These are phyloP conservation scores for Aplocera efformata DNA, from an alignment of 2,888 invertebrate genomes.

Conservation along the genomic window DNA sequence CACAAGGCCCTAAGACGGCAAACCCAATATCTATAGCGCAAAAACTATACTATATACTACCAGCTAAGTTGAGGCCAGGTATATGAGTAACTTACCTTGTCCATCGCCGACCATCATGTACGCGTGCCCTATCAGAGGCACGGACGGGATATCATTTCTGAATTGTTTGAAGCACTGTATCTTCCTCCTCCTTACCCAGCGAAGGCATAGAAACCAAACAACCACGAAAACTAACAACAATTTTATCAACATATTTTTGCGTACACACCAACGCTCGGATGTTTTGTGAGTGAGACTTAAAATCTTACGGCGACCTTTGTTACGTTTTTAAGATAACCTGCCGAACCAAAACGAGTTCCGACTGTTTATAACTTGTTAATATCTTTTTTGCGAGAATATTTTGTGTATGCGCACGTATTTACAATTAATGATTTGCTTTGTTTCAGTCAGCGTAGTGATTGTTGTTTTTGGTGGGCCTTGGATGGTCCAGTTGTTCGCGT, in stretches of 20 bases:
- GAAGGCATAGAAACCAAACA: conserved; percentile 11
- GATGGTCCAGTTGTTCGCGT: no score
- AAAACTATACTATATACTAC: no score
- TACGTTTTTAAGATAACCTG: neutral
- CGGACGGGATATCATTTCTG: conserved; percentile 25
- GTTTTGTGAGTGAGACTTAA: neutral
- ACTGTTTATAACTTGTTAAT: no score
- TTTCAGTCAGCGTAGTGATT: no score
- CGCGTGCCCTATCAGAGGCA: conserved; percentile 38
- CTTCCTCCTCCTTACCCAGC: conserved; percentile 28
- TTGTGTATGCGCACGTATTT: no score
- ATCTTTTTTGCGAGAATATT: no score
- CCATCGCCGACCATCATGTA: conserved; percentile 31
- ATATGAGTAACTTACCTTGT: conserved; percentile 26
- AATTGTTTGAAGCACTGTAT: conserved; percentile 28
- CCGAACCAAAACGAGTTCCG: neutral
- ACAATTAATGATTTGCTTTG: no score
- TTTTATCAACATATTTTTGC: conserved; percentile 14
- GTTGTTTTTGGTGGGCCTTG: no score
- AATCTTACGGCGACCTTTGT: neutral
- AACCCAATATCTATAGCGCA: no score
- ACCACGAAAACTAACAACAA: conserved; percentile 9
- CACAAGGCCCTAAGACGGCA: no score
- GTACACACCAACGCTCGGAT: neutral
- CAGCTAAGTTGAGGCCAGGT: no score